phyloP scores from a whole-genome alignment of 2,888 invertebrate genomes.

The Chouioia cunea region DNA sequence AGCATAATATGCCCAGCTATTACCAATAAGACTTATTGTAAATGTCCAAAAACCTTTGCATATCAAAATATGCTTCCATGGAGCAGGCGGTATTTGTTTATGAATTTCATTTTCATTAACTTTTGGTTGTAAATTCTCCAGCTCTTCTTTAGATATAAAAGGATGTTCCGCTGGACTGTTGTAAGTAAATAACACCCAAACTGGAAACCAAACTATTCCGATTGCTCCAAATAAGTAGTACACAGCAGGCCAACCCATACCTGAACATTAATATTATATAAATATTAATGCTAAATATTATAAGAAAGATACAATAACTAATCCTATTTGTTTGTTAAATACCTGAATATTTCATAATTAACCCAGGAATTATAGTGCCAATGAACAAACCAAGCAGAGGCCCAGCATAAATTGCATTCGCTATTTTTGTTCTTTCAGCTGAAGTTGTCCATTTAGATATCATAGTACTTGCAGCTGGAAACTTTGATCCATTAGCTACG shows the following conservation, averaged over 20 bases:
- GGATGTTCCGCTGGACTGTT: conserved; percentile 52
- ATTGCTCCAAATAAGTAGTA: conserved; percentile 82
- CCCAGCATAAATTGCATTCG: conserved; percentile 58
- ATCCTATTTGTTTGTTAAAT: too few species aligned
- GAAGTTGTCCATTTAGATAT: conserved; percentile 78
- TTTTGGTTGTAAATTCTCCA: conserved; percentile 33
- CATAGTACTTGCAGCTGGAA: conserved; percentile 82
- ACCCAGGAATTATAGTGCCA: conserved; percentile 75
- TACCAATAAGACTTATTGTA: conserved; percentile 70
- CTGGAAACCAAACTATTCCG: conserved; percentile 77
- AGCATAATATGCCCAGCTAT: conserved; percentile 40
- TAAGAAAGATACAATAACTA: too few species aligned
- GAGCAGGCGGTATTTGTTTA: conserved; percentile 30
- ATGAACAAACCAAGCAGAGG: conserved; percentile 63
- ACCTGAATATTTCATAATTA: conserved; percentile 73
- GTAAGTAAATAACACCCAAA: conserved; percentile 70
- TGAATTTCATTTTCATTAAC: conserved; percentile 24
- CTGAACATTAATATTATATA: too few species aligned
- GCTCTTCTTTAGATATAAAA: conserved; percentile 51
- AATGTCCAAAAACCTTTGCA: conserved; percentile 79
- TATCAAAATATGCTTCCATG: conserved; percentile 51
- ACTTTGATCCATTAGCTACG: conserved; percentile 84
- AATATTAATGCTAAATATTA: too few species aligned
- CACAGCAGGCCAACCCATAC: conserved; percentile 78
- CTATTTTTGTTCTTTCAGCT: conserved; percentile 70